phyloP scores from a whole-genome alignment of 2,113 vertebrate genomes.

The Mesembrinibis cayennensis region DNA sequence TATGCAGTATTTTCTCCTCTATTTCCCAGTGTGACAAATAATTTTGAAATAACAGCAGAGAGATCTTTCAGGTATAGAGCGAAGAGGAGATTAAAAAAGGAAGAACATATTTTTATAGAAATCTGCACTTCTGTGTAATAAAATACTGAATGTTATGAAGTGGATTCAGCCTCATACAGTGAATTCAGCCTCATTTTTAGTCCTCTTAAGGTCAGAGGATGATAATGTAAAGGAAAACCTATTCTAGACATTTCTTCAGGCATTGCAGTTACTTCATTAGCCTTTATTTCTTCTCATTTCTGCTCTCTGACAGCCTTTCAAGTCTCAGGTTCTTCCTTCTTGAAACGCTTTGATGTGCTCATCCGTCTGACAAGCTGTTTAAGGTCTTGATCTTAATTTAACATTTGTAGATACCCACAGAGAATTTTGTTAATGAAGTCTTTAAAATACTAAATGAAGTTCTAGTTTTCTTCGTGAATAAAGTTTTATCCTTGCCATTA shows the following conservation, averaged over 20 bases:
- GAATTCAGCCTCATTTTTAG: background rate
- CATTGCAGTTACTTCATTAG: slow-evolving; percentile 20
- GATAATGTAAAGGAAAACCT: background rate
- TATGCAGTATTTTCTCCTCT: background rate
- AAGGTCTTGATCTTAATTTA: slow-evolving; percentile 23
- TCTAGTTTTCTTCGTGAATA: slow-evolving; percentile 4
- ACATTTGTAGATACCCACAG: background rate
- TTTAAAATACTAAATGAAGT: slow-evolving; percentile 28
- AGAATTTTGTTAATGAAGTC: slow-evolving; percentile 39
- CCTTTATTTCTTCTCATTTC: slow-evolving; percentile 11
- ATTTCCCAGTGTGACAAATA: background rate
- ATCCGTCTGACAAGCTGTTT: slow-evolving; percentile 27
- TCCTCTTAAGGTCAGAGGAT: background rate
- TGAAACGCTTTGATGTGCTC: slow-evolving; percentile 15
- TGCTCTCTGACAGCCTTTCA: slow-evolving; percentile 13
- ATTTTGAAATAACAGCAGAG: background rate
- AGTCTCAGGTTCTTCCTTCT: background rate
- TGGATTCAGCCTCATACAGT: background rate
- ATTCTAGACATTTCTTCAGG: background rate
- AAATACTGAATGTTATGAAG: background rate
- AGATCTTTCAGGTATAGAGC: background rate
- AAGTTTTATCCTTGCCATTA: background rate
- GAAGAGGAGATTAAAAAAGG: background rate
- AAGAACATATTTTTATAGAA: background rate
- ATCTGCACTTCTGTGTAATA: background rate